A percentile compares a stretch with the other conserved stretches of the same genome.
These are phyloP conservation scores for Drosophila sp. DNA, from an alignment of 1,140 invertebrate species.

Conservation along the genomic window DNA sequence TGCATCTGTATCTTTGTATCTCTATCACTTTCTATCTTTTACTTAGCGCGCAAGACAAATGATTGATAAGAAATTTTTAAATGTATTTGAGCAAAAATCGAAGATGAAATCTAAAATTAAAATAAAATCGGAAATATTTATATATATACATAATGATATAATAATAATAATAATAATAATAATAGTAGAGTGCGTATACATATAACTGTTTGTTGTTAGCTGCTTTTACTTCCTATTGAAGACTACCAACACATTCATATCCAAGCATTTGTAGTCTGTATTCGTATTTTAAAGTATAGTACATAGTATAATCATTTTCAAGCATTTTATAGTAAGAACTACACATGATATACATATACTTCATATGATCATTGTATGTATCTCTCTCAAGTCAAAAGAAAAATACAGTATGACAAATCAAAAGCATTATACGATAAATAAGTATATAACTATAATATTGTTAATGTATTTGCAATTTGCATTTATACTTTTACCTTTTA, in stretches of 20 bases:
- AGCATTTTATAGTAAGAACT: slow-evolving; percentile 31
- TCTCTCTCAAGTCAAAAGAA: slow-evolving; percentile 8
- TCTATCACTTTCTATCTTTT: slow-evolving; percentile 20
- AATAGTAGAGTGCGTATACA: slow-evolving; percentile 50
- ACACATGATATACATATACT: slow-evolving; percentile 17
- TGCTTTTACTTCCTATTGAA: slow-evolving; percentile 82
- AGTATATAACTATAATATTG: slow-evolving; percentile 9
- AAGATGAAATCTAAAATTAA: slow-evolving; percentile 23
- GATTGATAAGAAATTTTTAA: slow-evolving; percentile 22
- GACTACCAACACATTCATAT: slow-evolving; percentile 71
- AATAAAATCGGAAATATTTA: slow-evolving; percentile 56
- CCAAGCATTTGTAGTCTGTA: slow-evolving; percentile 64
- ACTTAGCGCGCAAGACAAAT: slow-evolving; percentile 45
- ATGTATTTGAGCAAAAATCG: slow-evolving; percentile 31
- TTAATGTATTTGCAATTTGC: slow-evolving; percentile 23
- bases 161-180: slow-evolving; percentile 36
- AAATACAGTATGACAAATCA: slow-evolving; percentile 28
- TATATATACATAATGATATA: slow-evolving; percentile 50
- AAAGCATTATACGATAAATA: slow-evolving; percentile 6
- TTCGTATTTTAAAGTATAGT: slow-evolving; percentile 50
- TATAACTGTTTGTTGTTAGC: slow-evolving; percentile 81
- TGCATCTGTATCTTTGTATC: slow-evolving; percentile 15
- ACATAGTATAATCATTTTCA: slow-evolving; percentile 25
- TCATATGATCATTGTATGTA: slow-evolving; percentile 23
- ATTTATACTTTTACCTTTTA: slow-evolving; percentile 13